A percentile compares a stretch with the other conserved stretches of the same genome.
Evolutionary conservation across 2,797 vertebrate genomes (phyloP).

Genomic region (Parambassis ranga): DNA sequence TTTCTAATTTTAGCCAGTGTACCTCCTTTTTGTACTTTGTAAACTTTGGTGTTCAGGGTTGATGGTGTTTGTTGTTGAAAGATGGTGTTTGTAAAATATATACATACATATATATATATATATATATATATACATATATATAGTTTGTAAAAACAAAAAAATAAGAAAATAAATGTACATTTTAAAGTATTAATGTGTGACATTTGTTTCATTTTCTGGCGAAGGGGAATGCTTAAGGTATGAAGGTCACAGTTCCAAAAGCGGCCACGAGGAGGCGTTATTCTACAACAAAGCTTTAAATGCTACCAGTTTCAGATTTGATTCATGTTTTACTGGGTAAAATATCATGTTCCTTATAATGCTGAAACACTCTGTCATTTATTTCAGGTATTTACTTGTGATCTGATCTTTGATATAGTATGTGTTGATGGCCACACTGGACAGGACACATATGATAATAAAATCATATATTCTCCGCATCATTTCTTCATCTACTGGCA

Average conservation of each 20-base stretch:
- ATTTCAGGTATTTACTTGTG: conserved; percentile 13
- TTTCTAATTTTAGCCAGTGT: conserved; percentile 31
- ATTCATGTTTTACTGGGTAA: conserved; percentile 6
- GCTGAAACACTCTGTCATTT: neutral
- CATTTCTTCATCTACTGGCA: conserved; percentile 9
- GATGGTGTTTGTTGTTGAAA: no score
- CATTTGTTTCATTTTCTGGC: conserved; percentile 14
- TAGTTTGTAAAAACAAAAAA: conserved; percentile 51
- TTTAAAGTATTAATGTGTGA: conserved; percentile 40
- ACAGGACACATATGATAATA: neutral
- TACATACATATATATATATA: conserved; percentile 1
- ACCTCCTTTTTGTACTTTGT: conserved; percentile 50
- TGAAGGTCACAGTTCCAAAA: neutral
- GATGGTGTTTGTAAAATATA: conserved; percentile 53
- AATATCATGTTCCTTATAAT: conserved; percentile 7
- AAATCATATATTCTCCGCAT: conserved; percentile 20
- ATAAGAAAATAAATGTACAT: conserved; percentile 62
- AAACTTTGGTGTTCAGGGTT: conserved; percentile 51
- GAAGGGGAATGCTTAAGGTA: neutral
- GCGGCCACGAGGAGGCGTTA: conserved; percentile 53
- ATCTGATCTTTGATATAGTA: no score
- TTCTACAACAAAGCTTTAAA: conserved; percentile 11
- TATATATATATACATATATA: conserved; percentile 27
- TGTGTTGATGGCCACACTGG: no score
- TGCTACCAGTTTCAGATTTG: neutral